Evolutionary conservation across 2,888 invertebrate species (phyloP).

Genomic region (Plagodis dolabraria): DNA sequence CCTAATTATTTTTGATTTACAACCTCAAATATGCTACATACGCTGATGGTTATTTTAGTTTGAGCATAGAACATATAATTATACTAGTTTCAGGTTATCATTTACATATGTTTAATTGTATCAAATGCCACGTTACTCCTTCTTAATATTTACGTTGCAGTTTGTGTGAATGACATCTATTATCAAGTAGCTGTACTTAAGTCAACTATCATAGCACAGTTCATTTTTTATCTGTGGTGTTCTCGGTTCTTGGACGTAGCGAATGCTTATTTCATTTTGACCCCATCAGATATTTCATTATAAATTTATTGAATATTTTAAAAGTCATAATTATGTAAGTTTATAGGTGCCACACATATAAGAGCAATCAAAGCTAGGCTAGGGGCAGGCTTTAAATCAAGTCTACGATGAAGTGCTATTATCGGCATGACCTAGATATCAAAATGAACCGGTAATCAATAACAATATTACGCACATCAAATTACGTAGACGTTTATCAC

Average conservation of each 20-base stretch:
- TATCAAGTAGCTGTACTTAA: conserved; percentile 4
- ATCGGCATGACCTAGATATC: conserved; percentile 50
- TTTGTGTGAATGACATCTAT: conserved; percentile 11
- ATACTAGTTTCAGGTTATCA: too few relatives aligned
- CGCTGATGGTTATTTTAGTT: too few relatives aligned
- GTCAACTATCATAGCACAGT: background rate
- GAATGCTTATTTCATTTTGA: too few relatives aligned
- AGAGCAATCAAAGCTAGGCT: background rate
- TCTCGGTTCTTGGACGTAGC: too few relatives aligned
- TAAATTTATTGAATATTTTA: background rate
- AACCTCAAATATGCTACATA: too few relatives aligned
- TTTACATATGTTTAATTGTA: too few relatives aligned
- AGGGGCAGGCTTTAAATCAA: conserved; percentile 2
- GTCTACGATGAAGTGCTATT: conserved; percentile 26
- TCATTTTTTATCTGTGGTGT: too few relatives aligned
- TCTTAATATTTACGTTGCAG: too few relatives aligned
- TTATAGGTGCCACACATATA: too few relatives aligned
- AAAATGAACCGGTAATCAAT: conserved; percentile 39
- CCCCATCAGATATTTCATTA: background rate
- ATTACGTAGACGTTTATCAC: conserved; percentile 33
- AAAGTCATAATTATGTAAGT: too few relatives aligned
- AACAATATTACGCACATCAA: conserved; percentile 29
- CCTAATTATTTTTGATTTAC: conserved; percentile 41
- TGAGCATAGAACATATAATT: too few relatives aligned
- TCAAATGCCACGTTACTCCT: too few relatives aligned